phyloP scores from a whole-genome alignment of 2,113 vertebrate genomes.

The Andinoacara biseriatus region DNA sequence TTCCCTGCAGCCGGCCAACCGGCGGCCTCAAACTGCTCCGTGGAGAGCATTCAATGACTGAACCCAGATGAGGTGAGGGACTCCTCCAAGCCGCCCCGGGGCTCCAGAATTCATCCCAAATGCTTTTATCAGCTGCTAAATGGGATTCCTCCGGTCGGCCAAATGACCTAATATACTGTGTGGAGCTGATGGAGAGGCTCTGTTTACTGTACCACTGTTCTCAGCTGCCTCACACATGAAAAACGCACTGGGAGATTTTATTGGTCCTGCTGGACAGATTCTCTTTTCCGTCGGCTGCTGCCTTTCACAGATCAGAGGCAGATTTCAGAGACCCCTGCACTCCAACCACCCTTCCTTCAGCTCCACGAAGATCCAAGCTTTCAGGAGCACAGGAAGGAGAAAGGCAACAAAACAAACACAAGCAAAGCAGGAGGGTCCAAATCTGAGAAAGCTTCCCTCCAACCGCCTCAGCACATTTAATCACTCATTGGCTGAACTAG shows the following conservation, averaged over 20 bases:
- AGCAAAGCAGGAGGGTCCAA: no score
- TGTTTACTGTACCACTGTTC: constrained; percentile 38
- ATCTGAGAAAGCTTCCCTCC: no score
- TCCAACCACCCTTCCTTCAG: background rate
- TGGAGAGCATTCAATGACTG: constrained; percentile 41
- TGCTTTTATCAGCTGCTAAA: constrained; percentile 75
- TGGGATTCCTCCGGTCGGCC: constrained; percentile 22
- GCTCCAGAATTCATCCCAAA: constrained; percentile 36
- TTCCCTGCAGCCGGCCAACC: constrained; percentile 63
- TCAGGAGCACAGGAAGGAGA: background rate
- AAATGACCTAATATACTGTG: constrained; percentile 47
- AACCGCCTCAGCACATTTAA: background rate
- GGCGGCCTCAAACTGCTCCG: constrained; percentile 43
- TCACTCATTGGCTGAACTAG: no score
- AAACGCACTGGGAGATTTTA: constrained; percentile 42
- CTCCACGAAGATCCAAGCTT: background rate
- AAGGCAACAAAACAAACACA: background rate
- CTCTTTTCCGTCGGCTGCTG: constrained; percentile 46
- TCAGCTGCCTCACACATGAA: constrained; percentile 33
- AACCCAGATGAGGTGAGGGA: constrained; percentile 61
- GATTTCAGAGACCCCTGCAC: constrained; percentile 9
- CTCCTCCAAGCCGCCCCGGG: constrained; percentile 41
- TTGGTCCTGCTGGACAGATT: constrained; percentile 36
- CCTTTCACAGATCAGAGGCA: constrained; percentile 16
- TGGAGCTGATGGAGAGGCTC: constrained; percentile 33